Evolutionary conservation across 2,888 invertebrate species (phyloP), one percentile per base, ranked within the genome.

Genomic region (Drosophila anceps): DNA sequence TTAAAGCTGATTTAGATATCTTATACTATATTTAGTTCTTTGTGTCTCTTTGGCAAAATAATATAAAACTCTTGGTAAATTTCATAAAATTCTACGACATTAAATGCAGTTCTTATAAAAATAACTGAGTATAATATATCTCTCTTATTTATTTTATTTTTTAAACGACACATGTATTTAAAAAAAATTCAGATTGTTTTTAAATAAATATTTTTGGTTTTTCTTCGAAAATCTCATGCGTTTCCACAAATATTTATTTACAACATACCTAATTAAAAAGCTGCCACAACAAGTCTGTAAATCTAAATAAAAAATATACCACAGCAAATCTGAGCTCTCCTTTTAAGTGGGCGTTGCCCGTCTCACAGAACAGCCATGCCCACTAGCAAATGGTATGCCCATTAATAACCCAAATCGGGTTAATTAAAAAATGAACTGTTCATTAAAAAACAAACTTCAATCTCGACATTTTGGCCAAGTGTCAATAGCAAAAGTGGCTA

Each of bases 401-500:
- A 46, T 61, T 69, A 71, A 61, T 70, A 70, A 69, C 59, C 69
- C 67, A 63, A 73, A 73, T 70, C 69, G 53, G 60, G 46, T 64
- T 51, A 51, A 55, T 53, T 43, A 31, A 31, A 54, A 24, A 59
- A 61, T 35, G 33, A 50, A 41, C 67, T 73, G 74, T 83, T 72
- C 54, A 54, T 54, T 54, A 54, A 54, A 54, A 55, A 41, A 20
- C 57, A 57, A 54, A 39, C 39, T 54, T 54, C 54, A 39, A 54
- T 39, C 54, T 29, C 18, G 37, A 27, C 66, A 41, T 51, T 65
- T 76, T 53, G 64, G 69, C 62, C 66, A 81, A 76, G 79, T 87
- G 84, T 87, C 84, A 84, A 82, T 84, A 57, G 53, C 76, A 82
- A 79, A 81, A 76, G 70, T 70, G 82, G 61, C 75, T 75, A 63